Evolutionary conservation across 2,113 vertebrate genomes (phyloP), one percentile per base, ranked within the genome.

Genomic region (Xenopus laevis): DNA sequence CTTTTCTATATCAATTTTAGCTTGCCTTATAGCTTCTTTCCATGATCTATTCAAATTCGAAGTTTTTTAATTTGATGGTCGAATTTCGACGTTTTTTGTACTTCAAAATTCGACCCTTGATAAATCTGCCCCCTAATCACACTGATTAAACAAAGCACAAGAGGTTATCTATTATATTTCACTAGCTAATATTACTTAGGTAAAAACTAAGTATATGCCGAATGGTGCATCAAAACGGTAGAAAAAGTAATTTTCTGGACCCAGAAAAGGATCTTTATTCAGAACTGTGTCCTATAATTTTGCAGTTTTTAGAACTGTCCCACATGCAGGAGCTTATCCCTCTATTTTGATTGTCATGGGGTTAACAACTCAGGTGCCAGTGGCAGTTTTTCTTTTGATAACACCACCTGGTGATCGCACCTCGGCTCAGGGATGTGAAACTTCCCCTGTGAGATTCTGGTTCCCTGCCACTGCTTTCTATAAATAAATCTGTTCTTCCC

Each of bases 401-500:
- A 70, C 16, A 70, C 47, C 53, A 58, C 58, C 63, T 13, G 40
- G 66, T 63, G 58, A 76, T 76, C 40, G n/a, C 66, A 64, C 66
- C 66, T 76, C 23, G 11, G 68, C 57, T 23, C 47, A 3, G 58
- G 59, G 66, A 76, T 69, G 74, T 76, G 74, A 76, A 57, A 68
- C 74, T 64, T 69, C 60, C 74, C 69, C 73, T 64, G 66, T 76
- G 46, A 69, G 23, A 69, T 69, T 62, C 68, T 47, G 47, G 61
- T 67, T 69, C 66, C 13, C 65, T 69, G 74, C 66, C 46, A 11
- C 33, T 40, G 60, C 17, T 30, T 76, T 33, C 74, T 76, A 76
- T 70, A 64, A 76, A 76, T 76, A 76, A 76, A 63, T 18, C 59
- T 11, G 21, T 69, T 70, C 58, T 70, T 52, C 59, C 65, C 66